Evolutionary conservation across 2,888 invertebrate species (phyloP).

Genomic region (Norana najaformis): DNA sequence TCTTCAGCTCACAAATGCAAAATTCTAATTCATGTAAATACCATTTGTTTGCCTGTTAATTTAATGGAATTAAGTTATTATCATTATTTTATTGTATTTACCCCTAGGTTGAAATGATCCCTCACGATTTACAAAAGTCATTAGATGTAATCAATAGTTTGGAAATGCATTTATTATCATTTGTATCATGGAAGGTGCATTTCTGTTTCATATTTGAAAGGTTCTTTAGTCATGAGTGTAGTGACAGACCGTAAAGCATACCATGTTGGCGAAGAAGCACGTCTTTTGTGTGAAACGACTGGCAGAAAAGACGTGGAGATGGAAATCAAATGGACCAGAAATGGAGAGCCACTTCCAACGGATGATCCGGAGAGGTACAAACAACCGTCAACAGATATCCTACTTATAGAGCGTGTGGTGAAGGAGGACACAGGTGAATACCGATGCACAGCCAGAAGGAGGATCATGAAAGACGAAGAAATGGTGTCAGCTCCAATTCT

Average conservation of each 20-base stretch:
- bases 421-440: conserved; percentile 55
- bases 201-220: background rate
- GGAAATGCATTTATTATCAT: background rate
- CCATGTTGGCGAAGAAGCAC: conserved; percentile 51
- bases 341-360: conserved; percentile 46
- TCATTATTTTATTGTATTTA: too few species aligned
- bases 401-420: conserved; percentile 49
- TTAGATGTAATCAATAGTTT: background rate
- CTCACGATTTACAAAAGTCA: background rate
- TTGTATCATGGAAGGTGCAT: background rate
- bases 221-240: conserved; percentile 13
- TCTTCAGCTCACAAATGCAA: background rate
- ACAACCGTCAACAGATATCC: conserved; percentile 41
- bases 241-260: background rate
- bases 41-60: too few species aligned
- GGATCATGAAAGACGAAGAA: conserved; percentile 37
- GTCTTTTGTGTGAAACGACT: conserved; percentile 50
- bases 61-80: too few species aligned
- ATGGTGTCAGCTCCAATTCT: background rate
- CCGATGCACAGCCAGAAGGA: conserved; percentile 53
- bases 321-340: conserved; percentile 49
- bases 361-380: background rate
- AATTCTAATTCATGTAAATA: too few species aligned
- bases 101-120: background rate
- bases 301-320: conserved; percentile 53